Base-by-base conservation (phyloP, 2,888 invertebrate species). In the Terebella lapidaria region DNA sequence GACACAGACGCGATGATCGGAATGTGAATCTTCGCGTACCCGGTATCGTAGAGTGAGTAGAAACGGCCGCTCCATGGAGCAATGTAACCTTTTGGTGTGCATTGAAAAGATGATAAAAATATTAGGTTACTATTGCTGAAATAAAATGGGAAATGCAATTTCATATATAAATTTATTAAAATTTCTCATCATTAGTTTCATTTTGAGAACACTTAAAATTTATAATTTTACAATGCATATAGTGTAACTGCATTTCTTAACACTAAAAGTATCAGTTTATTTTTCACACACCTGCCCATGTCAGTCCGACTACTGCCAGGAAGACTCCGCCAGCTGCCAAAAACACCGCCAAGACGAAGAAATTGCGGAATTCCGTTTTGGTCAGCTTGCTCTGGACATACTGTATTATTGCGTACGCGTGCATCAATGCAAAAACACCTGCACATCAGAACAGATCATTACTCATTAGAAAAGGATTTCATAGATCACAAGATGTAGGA, bases 1-100 rank as follows among this genome's bases (percentile, higher is more conserved):
- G 96, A 96, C 25, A 99, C 97, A 0, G 95, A 95, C 0, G 97
- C 97, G 70, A 99, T 99, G 76, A 99, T 99, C 1, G 97, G 97
- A 74, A 97, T 97, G 83, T 99, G 97, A 73, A 97, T 94, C 83
- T 97, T 99, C 3, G 99, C 99, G 81, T 99, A 99, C 22, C 94
- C 95, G 0, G 97, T 99, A 81, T 99, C 99, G 97, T 97, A 97
- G 2, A 99, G 84, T 0, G 97, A 96, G 81, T 99, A 99, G 83
- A 99, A 99, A 70, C 97, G 87, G 72, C 92, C 93, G 81, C 91
- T 91, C 92, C 92, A 92, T 1, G 99, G 99, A 1, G 99, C 97
- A 69, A 99, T 90, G 69, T 94, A 87, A 60, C 97, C 84, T n/a
- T n/a, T n/a, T n/a, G n/a, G n/a, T n/a, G n/a, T n/a, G n/a, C n/a